Conservation (phyloP, 2,797 vertebrate genomes). For the Oreochromis mossambicus region DNA sequence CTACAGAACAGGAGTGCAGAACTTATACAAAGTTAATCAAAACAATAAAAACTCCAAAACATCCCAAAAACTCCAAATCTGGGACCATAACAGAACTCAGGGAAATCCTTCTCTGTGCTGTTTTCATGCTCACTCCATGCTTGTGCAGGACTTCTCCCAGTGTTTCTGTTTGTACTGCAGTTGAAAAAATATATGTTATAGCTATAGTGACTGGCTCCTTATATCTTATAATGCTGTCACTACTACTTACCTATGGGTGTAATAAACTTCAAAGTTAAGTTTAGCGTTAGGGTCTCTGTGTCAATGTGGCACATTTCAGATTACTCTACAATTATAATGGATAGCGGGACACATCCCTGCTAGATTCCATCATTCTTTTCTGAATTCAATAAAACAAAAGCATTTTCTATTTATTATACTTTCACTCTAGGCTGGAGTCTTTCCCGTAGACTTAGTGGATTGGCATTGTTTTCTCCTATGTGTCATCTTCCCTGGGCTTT, state of each 20-base stretch:
- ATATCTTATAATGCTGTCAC: not conserved
- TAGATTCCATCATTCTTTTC: not conserved
- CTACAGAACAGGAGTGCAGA: not conserved
- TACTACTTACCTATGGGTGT: not conserved
- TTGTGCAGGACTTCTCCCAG: not conserved
- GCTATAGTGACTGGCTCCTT: not conserved
- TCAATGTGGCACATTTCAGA: not conserved
- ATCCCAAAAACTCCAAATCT: not conserved
- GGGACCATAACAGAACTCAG: not conserved
- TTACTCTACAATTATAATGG: not conserved
- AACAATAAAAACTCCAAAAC: not conserved
- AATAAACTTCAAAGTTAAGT: not conserved
- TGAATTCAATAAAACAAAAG: slow-evolving; percentile 1
- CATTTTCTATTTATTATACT: slow-evolving; percentile 8
- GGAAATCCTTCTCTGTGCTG: not conserved
- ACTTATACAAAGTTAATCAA: not conserved
- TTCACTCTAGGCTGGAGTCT: slow-evolving; percentile 8
- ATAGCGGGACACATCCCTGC: not conserved
- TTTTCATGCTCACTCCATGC: not conserved
- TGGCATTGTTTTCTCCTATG: slow-evolving; percentile 14
- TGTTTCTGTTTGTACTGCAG: not conserved
- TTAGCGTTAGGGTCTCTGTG: not conserved
- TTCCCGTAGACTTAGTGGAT: slow-evolving; percentile 17
- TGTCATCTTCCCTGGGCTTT: slow-evolving; percentile 39
- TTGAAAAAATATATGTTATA: not conserved